Percentiles rank a stretch among this genome's conserved stretches.
phyloP scores from a whole-genome alignment of 2,888 invertebrate species.

The Caradrina clavipalpis region DNA sequence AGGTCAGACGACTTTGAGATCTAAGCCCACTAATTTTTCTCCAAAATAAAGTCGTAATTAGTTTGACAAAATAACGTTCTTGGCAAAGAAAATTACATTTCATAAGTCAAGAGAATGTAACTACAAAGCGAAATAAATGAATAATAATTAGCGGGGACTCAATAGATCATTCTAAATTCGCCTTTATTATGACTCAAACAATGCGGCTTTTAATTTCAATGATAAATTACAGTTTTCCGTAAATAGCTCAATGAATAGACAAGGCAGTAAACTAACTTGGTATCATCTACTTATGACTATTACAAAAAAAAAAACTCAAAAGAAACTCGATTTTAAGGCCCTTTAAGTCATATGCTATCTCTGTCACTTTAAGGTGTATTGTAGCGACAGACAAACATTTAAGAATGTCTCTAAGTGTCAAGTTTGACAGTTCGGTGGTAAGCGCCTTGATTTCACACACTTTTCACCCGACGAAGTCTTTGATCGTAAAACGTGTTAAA shows the following conservation, averaged over 20 bases:
- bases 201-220: constrained; percentile 78
- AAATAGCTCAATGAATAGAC: constrained; percentile 55
- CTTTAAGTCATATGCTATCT: too few relatives aligned
- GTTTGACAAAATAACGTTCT: constrained; percentile 51
- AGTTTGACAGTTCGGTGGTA: too few relatives aligned
- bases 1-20: neutral
- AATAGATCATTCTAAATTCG: constrained; percentile 66
- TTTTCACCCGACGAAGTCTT: too few relatives aligned
- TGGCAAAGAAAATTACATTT: constrained; percentile 42
- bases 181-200: constrained; percentile 72
- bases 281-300: neutral
- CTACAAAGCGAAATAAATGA: constrained; percentile 64
- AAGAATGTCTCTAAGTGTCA: too few relatives aligned
- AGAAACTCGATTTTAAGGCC: too few relatives aligned
- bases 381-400: too few relatives aligned
- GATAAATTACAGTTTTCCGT: constrained; percentile 81
- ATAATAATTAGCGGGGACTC: constrained; percentile 62
- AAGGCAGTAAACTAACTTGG: constrained; percentile 38
- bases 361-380: too few relatives aligned
- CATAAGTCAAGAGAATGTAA: constrained; percentile 36
- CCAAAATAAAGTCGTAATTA: constrained; percentile 45
- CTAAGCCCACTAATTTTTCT: neutral
- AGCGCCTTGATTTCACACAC: too few relatives aligned
- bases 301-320: too few relatives aligned
- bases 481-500: too few relatives aligned